Percentiles rank a stretch among this genome's conserved stretches.
Conservation (phyloP, 2,113 vertebrate species). For the Apodemus sylvaticus region DNA sequence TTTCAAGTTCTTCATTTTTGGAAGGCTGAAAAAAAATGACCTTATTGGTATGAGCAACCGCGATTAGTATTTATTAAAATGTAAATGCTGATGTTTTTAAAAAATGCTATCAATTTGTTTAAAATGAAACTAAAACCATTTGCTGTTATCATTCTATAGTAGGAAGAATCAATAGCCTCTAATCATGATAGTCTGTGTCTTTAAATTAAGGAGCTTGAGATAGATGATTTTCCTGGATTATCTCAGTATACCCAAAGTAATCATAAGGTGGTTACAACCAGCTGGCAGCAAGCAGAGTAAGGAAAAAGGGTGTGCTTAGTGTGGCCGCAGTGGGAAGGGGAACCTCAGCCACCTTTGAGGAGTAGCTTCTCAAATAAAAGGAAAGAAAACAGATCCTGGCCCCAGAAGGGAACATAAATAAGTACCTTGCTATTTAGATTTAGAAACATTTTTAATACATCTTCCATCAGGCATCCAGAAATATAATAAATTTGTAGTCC, state of each 20-base stretch:
- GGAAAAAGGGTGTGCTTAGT: too few species aligned
- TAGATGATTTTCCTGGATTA: constrained; percentile 14
- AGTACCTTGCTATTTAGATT: not conserved
- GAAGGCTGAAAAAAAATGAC: not conserved
- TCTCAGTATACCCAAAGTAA: not conserved
- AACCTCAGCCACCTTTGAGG: too few species aligned
- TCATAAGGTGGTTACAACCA: too few species aligned
- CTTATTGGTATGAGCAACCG: not conserved
- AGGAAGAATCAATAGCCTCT: too few species aligned
- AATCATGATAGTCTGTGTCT: too few species aligned
- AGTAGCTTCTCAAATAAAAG: too few species aligned
- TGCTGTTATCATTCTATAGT: too few species aligned
- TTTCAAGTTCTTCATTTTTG: not conserved
- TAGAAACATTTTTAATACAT: not conserved
- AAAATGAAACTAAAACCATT: too few species aligned
- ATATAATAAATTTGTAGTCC: not conserved
- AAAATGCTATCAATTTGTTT: not conserved
- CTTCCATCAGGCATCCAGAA: constrained; percentile 7
- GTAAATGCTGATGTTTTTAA: constrained; percentile 6
- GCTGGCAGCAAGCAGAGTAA: too few species aligned
- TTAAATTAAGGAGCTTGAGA: too few species aligned
- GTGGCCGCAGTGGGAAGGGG: not conserved
- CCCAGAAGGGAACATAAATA: not conserved
- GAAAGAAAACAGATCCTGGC: not conserved
- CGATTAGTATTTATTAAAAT: constrained; percentile 4